These are phyloP conservation scores for Lemur catta DNA, from an alignment of 2,797 vertebrate species.

Conservation along the genomic window DNA sequence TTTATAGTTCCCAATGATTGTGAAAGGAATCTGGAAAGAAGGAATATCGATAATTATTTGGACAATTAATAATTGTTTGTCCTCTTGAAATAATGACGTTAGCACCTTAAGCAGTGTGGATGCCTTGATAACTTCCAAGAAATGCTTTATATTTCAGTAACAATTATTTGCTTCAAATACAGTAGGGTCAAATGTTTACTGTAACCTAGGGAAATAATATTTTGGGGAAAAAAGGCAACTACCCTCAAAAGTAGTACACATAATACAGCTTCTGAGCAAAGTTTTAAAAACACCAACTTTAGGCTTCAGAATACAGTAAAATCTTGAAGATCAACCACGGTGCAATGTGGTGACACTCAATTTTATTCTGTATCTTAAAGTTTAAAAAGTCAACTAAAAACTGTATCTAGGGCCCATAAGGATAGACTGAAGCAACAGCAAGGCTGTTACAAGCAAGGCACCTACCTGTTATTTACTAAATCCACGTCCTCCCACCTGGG, in stretches of 20 bases:
- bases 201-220: background rate
- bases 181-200: background rate
- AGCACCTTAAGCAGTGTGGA: background rate
- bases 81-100: conserved; percentile 16
- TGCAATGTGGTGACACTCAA: background rate
- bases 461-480: background rate
- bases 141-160: background rate
- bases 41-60: background rate
- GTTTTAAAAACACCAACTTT: background rate
- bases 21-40: background rate
- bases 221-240: background rate
- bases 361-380: background rate
- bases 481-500: background rate
- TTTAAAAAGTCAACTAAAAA: background rate
- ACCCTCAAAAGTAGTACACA: background rate
- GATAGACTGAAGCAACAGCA: background rate
- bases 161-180: background rate
- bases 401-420: background rate
- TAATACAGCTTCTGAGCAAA: background rate
- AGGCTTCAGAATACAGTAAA: background rate
- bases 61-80: background rate
- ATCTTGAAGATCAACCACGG: background rate
- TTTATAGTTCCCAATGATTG: background rate
- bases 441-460: background rate
- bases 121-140: conserved; percentile 11